Conservation (phyloP, 2,113 vertebrate species). For the Pao palembangensis region DNA sequence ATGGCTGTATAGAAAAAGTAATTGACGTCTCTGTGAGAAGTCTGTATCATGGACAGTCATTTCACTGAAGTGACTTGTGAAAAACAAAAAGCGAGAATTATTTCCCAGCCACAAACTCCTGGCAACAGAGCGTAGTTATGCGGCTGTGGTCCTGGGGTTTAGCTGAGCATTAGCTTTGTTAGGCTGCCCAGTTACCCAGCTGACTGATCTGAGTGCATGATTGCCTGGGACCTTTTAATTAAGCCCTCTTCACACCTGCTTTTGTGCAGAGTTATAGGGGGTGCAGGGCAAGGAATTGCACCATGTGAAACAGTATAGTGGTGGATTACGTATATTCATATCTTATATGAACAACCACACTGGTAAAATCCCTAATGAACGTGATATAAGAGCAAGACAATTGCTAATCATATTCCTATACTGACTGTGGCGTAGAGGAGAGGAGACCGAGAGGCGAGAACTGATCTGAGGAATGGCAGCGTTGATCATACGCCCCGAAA, state of each 20-base stretch:
- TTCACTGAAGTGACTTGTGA: too few relatives aligned
- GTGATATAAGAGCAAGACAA: constrained; percentile 7
- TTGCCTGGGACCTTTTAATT: constrained; percentile 67
- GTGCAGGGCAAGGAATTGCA: not conserved
- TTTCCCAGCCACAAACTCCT: too few relatives aligned
- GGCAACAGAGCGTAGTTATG: too few relatives aligned
- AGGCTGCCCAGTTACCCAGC: constrained; percentile 50
- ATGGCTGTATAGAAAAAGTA: too few relatives aligned
- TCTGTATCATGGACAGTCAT: too few relatives aligned
- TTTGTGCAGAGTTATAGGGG: not conserved
- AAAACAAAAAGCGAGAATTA: too few relatives aligned
- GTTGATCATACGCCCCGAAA: constrained; percentile 8
- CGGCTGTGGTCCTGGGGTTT: too few relatives aligned
- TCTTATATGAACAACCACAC: not conserved
- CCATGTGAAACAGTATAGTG: too few relatives aligned
- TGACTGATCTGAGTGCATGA: constrained; percentile 40
- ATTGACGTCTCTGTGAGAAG: too few relatives aligned
- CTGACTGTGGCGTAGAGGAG: not conserved
- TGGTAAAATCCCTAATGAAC: constrained; percentile 5
- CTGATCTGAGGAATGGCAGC: constrained; percentile 18
- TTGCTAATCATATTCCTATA: not conserved
- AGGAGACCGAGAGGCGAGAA: constrained; percentile 13
- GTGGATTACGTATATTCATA: too few relatives aligned
- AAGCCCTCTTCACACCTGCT: constrained; percentile 50
- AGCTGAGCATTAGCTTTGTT: constrained; percentile 22